Base-by-base conservation (phyloP, 2,888 invertebrate species). In the Gymnocheta viridis region DNA sequence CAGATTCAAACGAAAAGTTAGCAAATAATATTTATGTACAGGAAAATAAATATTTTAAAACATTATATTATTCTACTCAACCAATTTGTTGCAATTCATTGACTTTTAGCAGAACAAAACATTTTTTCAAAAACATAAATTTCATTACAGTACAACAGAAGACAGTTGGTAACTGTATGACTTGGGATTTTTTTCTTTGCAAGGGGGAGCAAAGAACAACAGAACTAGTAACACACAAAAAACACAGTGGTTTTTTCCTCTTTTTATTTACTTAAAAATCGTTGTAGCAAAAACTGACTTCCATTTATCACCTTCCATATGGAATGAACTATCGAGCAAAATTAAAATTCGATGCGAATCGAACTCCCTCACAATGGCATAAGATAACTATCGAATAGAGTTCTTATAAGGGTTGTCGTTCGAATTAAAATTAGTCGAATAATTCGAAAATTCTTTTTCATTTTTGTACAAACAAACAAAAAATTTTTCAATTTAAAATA, bases 11-110 rank as follows among this genome's bases (percentile, higher is more conserved):
- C 35, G 19, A 47, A 66, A 9, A 54, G 14, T 3, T 32, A 38
- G 6, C 17, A 58, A 58, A 35, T 29, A 29, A 51, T 56, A 32
- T 66, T 66, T 66, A 47, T 76, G 17, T 66, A 24, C 4, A 14
- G 14, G 32, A 24, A 58, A 67, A 51, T 14, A 12, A 38, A 78
- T 17, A 10, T 17, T 60, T 72, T 24, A 69, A 70, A 72, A 83
- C 80, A 80, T 83, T 76, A 67, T 76, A 66, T 83, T 80, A 41
- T 72, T 72, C 14, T 32, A 51, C 70, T 60, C 47, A 67, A 67
- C 27, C 72, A 89, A 89, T 90, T 89, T 89, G 90, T 89, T 89
- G 89, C 89, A 89, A 89, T 88, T 90, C 89, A 89, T 89, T 89
- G 90, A 89, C 89, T 89, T 88, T 89, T 87, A 87, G 80, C 76